Evolutionary conservation across 1,140 invertebrate genomes (phyloP), one percentile per base, ranked within the genome.

Genomic region (Aphis gossypii): DNA sequence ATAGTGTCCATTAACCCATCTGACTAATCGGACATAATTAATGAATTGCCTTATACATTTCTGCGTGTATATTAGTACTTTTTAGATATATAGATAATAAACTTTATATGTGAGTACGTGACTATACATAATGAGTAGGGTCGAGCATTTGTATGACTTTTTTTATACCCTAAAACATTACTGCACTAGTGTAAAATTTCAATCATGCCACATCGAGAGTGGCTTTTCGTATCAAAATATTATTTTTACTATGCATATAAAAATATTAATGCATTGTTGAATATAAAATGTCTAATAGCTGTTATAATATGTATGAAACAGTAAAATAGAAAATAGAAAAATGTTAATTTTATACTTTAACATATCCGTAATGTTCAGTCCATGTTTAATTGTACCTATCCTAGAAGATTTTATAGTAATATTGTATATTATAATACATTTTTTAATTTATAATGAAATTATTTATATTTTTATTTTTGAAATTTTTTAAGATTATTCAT

Each of bases 21-120:
- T 38, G 38, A 60, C 21, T n/a, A 90, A 90, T 56, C 35, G 35
- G 35, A 90, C 54, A 30, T 60, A 90, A 90, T 60, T 90, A 90
- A 90, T 90, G 88, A 90, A 90, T 30, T 41, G 51, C n/a, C 48
- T 30, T 35, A 88, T 51, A 56, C 23, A 38, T 38, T 90, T 23
- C 23, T 56, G 35, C 51, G 38, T 60, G 54, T 60, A 44, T 41
- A 60, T 60, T 23, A 87, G 30, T 48, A 90, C 51, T 44, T 56
- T 60, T 60, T 25, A 89, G 87, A 56, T 60, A 90, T 90, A 38
- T 60, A 60, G 54, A 60, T 90, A 60, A 90, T 41, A 90, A 90
- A 90, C 88, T 90, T 60, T 90, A 60, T 30, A 90, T 44, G 88
- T 5, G 88, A 56, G 35, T 90, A 41, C 38, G 23, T 90, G 88